A percentile compares a stretch with the other conserved stretches of the same genome.
These are phyloP conservation scores for Vombatus ursinus DNA, from an alignment of 2,113 vertebrate species.

Conservation along the genomic window DNA sequence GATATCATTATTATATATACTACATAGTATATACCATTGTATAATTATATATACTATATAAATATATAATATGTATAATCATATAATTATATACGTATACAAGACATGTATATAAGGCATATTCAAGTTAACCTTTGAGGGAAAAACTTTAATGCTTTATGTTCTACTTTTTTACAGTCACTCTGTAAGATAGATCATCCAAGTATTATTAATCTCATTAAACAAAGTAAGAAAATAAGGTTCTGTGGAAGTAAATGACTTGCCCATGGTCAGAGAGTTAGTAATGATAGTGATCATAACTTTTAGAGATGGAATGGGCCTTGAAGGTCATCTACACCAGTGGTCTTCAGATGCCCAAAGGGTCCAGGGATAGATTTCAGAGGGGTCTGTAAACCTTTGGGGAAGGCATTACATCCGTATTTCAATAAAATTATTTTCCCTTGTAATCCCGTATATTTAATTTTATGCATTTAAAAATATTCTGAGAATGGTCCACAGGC, in stretches of 20 bases:
- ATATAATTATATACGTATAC: too few species aligned
- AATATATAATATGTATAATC: too few species aligned
- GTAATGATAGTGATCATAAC: not conserved
- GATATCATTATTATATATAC: too few species aligned
- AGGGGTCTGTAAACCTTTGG: not conserved
- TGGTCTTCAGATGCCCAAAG: not conserved
- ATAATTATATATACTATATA: too few species aligned
- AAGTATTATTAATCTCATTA: conserved; percentile 13
- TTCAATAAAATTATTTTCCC: not conserved
- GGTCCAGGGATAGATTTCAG: not conserved
- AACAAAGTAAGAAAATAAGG: conserved; percentile 21
- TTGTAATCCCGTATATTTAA: not conserved
- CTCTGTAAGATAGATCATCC: not conserved
- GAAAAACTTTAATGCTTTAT: not conserved
- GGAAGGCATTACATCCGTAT: not conserved
- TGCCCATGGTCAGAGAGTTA: not conserved
- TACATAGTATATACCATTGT: too few species aligned
- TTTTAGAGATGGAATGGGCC: not conserved
- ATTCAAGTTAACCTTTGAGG: not conserved
- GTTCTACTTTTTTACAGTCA: not conserved
- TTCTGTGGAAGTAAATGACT: conserved; percentile 23
- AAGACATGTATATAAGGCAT: not conserved
- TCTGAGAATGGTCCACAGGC: too few species aligned
- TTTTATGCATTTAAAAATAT: not conserved
- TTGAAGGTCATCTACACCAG: not conserved